Conservation (phyloP, 2,113 vertebrate species). For the Mionectes macconnelli region DNA sequence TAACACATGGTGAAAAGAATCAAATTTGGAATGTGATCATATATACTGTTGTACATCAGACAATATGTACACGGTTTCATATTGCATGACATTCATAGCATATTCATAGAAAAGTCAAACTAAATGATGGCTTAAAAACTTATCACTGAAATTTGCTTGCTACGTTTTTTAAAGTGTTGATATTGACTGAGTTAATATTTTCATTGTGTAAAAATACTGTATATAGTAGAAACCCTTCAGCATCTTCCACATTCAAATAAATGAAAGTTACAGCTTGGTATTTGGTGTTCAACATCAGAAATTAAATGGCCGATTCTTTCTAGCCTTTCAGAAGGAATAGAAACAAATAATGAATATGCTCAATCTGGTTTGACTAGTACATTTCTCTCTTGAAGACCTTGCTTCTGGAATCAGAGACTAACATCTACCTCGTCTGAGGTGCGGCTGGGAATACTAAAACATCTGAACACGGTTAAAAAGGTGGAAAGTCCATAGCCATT, state of each 20-base stretch:
- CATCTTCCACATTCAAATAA: slow-evolving; percentile 52
- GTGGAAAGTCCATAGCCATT: slow-evolving; percentile 82
- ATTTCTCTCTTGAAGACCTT: slow-evolving; percentile 35
- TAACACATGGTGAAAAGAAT: slow-evolving; percentile 59
- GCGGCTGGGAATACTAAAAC: slow-evolving; percentile 52
- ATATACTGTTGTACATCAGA: slow-evolving; percentile 61
- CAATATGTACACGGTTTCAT: slow-evolving; percentile 54
- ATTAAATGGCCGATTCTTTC: slow-evolving; percentile 9
- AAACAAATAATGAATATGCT: slow-evolving; percentile 37
- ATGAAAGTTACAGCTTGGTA: slow-evolving; percentile 46
- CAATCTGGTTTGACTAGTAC: slow-evolving; percentile 21
- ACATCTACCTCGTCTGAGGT: slow-evolving; percentile 14
- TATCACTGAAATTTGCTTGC: slow-evolving; percentile 10
- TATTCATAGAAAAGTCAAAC: slow-evolving; percentile 63
- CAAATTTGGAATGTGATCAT: slow-evolving; percentile 58
- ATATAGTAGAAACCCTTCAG: slow-evolving; percentile 58
- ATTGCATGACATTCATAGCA: slow-evolving; percentile 62
- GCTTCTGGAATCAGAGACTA: slow-evolving; percentile 26
- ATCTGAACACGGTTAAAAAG: slow-evolving; percentile 79
- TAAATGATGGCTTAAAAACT: slow-evolving; percentile 53
- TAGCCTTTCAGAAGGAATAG: not conserved
- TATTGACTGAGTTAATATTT: slow-evolving; percentile 54
- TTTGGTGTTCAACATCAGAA: slow-evolving; percentile 41
- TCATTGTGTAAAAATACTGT: slow-evolving; percentile 63
- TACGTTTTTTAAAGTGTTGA: slow-evolving; percentile 41